phyloP scores from a whole-genome alignment of 2,888 invertebrate species.

The Rhagophthalmus giganteus region DNA sequence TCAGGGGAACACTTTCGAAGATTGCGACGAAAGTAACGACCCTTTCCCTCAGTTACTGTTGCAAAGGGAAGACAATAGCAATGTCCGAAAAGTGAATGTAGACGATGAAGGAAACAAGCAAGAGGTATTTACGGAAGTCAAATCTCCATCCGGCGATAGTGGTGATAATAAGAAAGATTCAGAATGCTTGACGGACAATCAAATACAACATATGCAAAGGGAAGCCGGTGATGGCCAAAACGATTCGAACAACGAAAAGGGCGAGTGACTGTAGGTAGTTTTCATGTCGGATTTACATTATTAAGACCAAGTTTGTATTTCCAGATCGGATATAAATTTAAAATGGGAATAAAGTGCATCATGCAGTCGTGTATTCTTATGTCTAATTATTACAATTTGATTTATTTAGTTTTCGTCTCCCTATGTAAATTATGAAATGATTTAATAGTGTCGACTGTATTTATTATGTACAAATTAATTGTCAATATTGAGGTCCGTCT shows the following conservation, averaged over 20 bases:
- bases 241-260: slow-evolving; percentile 42
- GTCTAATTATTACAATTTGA: too few relatives aligned
- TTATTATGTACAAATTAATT: too few relatives aligned
- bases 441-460: too few relatives aligned
- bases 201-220: slow-evolving; percentile 59
- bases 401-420: too few relatives aligned
- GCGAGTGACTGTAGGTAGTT: slow-evolving; percentile 38
- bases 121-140: slow-evolving; percentile 22
- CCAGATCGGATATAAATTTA: too few relatives aligned
- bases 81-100: slow-evolving; percentile 26
- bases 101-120: slow-evolving; percentile 32
- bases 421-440: too few relatives aligned
- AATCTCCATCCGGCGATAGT: slow-evolving; percentile 11
- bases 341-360: too few relatives aligned
- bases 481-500: background rate
- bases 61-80: slow-evolving; percentile 3
- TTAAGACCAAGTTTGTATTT: too few relatives aligned
- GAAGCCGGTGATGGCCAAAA: slow-evolving; percentile 60
- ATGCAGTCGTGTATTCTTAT: too few relatives aligned
- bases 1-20: slow-evolving; percentile 31
- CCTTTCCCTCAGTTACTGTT: slow-evolving; percentile 8
- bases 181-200: slow-evolving; percentile 11
- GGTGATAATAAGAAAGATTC: slow-evolving; percentile 1
- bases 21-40: slow-evolving; percentile 8
- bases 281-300: background rate